phyloP scores from a whole-genome alignment of 1,140 invertebrate species.

The Leucophenga varia region DNA sequence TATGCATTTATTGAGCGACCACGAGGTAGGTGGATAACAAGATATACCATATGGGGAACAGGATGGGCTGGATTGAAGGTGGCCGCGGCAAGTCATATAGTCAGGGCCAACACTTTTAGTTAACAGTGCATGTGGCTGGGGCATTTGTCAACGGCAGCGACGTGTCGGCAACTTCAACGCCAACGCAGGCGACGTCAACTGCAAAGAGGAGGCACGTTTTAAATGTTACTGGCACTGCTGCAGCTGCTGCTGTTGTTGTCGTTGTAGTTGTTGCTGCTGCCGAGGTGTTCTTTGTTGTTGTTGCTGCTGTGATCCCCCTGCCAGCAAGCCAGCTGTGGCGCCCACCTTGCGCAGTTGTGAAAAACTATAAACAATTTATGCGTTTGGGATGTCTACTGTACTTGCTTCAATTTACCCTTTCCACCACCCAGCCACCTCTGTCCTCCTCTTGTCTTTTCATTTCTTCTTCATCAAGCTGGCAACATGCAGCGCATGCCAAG shows the following conservation, averaged over 20 bases:
- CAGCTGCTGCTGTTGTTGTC: no score
- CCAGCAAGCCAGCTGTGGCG: conserved; percentile 1
- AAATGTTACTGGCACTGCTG: conserved; percentile 35
- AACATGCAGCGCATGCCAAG: conserved; percentile 47
- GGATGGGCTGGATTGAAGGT: no score
- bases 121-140: conserved; percentile 44
- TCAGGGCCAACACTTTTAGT: conserved; percentile 36
- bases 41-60: no score
- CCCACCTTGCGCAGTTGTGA: conserved; percentile 15
- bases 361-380: conserved; percentile 48
- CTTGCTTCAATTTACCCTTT: no score
- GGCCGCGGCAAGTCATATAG: conserved; percentile 15
- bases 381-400: conserved; percentile 47
- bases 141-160: conserved; percentile 48
- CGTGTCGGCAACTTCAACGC: conserved; percentile 46
- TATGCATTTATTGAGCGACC: conserved; percentile 24
- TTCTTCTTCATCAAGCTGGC: no score
- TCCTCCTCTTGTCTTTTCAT: no score
- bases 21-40: conserved; percentile 33
- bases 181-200: conserved; percentile 30
- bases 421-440: no score
- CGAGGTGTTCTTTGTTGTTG: no score
- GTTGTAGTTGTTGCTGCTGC: no score
- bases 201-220: conserved; percentile 19
- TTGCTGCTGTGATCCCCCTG: no score